phyloP scores from a whole-genome alignment of 2,113 vertebrate genomes.

The Aphyosemion australe region DNA sequence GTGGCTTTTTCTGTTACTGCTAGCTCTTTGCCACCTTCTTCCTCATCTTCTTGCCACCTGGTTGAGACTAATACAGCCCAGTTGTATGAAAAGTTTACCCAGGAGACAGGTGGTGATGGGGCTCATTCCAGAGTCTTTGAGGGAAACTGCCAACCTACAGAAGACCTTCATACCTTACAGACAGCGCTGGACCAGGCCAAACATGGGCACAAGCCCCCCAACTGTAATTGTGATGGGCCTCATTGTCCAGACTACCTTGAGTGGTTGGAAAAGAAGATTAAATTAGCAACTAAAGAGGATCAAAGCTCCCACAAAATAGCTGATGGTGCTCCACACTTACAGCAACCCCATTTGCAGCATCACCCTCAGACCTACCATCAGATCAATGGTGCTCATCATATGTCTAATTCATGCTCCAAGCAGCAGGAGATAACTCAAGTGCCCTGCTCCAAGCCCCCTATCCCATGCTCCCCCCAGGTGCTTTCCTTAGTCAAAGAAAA shows the following conservation, averaged over 20 bases:
- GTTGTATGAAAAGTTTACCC: slow-evolving; percentile 91
- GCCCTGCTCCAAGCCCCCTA: slow-evolving; percentile 78
- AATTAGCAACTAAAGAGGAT: slow-evolving; percentile 77
- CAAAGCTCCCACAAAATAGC: slow-evolving; percentile 58
- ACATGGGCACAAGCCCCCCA: slow-evolving; percentile 93
- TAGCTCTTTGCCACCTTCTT: slow-evolving; percentile 82
- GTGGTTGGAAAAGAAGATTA: slow-evolving; percentile 96
- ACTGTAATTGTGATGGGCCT: slow-evolving; percentile 94
- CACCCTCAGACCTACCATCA: slow-evolving; percentile 60
- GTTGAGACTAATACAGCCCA: slow-evolving; percentile 74
- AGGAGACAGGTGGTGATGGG: slow-evolving; percentile 83
- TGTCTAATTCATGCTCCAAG: slow-evolving; percentile 52
- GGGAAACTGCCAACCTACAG: slow-evolving; percentile 64
- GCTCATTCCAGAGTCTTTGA: slow-evolving; percentile 62
- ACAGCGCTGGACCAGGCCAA: slow-evolving; percentile 88
- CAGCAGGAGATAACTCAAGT: slow-evolving; percentile 59
- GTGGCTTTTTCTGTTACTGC: slow-evolving; percentile 92
- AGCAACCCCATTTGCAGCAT: slow-evolving; percentile 48
- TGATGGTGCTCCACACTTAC: slow-evolving; percentile 46
- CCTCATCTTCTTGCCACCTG: slow-evolving; percentile 62
- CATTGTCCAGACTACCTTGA: slow-evolving; percentile 98
- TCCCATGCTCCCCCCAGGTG: slow-evolving; percentile 91
- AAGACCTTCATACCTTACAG: slow-evolving; percentile 89
- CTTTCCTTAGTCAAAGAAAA: slow-evolving; percentile 95
- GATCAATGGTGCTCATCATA: slow-evolving; percentile 61